Evolutionary conservation across 2,888 invertebrate genomes (phyloP).

Genomic region (Actias luna): DNA sequence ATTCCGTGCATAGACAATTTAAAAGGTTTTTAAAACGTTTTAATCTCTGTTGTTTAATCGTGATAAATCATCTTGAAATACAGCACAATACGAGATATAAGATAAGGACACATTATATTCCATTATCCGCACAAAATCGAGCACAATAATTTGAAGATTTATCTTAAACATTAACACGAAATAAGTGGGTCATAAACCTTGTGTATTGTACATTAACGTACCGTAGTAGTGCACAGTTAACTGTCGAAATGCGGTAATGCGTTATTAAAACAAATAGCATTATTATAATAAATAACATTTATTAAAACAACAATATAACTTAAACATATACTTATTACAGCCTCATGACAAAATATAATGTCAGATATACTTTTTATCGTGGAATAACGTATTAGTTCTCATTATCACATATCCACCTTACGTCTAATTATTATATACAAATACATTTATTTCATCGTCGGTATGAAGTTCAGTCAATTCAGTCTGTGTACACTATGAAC

Average conservation of each 20-base stretch:
- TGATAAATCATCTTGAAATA: neutral
- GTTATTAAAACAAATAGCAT: slow-evolving; percentile 43
- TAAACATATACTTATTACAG: slow-evolving; percentile 30
- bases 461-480: slow-evolving; percentile 44
- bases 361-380: neutral
- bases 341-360: neutral
- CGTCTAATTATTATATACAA: neutral
- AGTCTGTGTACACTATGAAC: slow-evolving; percentile 61
- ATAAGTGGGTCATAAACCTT: slow-evolving; percentile 32
- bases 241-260: slow-evolving; percentile 18
- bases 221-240: slow-evolving; percentile 21
- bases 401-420: neutral
- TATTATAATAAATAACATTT: slow-evolving; percentile 72
- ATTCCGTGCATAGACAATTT: too few species aligned
- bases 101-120: neutral
- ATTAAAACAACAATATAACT: slow-evolving; percentile 59
- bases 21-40: too few species aligned
- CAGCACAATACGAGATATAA: neutral
- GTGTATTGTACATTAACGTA: slow-evolving; percentile 31
- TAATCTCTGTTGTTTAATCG: too few species aligned
- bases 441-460: slow-evolving; percentile 6
- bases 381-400: neutral
- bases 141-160: slow-evolving; percentile 28
- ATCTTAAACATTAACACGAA: slow-evolving; percentile 38
- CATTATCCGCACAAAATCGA: neutral